Conservation (phyloP, 2,113 vertebrate species). For the Lasiurus borealis region DNA sequence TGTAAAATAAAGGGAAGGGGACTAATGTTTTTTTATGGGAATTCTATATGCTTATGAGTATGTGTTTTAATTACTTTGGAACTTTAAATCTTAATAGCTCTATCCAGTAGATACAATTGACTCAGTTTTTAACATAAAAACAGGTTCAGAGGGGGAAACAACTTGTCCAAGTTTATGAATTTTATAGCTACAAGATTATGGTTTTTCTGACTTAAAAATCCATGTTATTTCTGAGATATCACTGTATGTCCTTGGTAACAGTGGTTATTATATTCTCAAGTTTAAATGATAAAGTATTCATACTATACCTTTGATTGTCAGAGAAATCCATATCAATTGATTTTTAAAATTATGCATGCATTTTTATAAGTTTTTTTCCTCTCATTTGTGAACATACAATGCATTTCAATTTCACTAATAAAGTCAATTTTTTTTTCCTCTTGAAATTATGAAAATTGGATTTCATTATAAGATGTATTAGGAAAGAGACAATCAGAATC, state of each 20-base stretch:
- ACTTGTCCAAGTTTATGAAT: conserved; percentile 29
- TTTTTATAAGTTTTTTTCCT: conserved; percentile 70
- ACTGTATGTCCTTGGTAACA: conserved; percentile 40
- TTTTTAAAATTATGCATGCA: conserved; percentile 80
- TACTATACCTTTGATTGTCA: conserved; percentile 79
- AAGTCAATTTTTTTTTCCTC: conserved; percentile 64
- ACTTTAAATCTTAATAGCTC: not conserved
- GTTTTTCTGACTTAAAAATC: conserved; percentile 61
- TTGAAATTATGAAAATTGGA: conserved; percentile 75
- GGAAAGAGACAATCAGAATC: conserved; percentile 73
- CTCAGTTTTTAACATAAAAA: conserved; percentile 32
- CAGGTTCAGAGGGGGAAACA: not conserved
- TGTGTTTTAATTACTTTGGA: not conserved
- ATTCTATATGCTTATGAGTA: not conserved
- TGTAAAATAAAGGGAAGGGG: not conserved
- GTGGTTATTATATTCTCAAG: conserved; percentile 15
- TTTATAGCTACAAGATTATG: conserved; percentile 7
- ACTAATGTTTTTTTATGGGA: not conserved
- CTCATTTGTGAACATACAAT: conserved; percentile 76
- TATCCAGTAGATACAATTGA: not conserved
- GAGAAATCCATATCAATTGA: conserved; percentile 81
- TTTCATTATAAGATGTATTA: conserved; percentile 69
- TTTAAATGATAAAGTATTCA: conserved; percentile 77
- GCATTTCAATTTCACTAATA: conserved; percentile 80
- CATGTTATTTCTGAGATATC: conserved; percentile 30